Conservation (phyloP, 1,140 invertebrate species). For the Diachasma alloeum region DNA sequence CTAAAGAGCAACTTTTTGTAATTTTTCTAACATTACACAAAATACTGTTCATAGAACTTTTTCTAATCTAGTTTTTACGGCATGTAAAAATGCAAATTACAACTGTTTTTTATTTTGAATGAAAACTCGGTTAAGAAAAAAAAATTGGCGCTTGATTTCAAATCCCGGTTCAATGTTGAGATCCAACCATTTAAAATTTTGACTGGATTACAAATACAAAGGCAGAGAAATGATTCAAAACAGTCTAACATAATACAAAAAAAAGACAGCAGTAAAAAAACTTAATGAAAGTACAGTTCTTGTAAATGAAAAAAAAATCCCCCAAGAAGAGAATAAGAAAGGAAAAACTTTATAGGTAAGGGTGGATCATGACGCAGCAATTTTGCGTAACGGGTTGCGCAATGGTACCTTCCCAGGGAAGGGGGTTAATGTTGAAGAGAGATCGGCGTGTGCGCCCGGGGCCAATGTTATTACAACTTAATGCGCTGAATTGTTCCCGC, state of each 20-base stretch:
- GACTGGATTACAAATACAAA: too few species aligned
- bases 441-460: conserved; percentile 3
- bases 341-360: neutral
- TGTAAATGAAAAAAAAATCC: neutral
- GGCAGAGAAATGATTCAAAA: too few species aligned
- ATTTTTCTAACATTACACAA: too few species aligned
- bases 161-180: neutral
- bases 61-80: too few species aligned
- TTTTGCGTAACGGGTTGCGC: neutral
- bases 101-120: too few species aligned
- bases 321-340: neutral
- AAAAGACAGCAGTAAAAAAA: neutral
- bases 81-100: too few species aligned
- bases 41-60: too few species aligned
- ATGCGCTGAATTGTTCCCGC: conserved; percentile 48
- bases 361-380: neutral
- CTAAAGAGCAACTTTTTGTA: too few species aligned
- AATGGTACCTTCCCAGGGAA: neutral
- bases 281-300: neutral
- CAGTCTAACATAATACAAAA: too few species aligned
- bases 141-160: too few species aligned
- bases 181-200: neutral
- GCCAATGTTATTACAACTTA: conserved; percentile 54
- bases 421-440: neutral
- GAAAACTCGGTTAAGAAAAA: too few species aligned